phyloP scores from a whole-genome alignment of 1,140 invertebrate species.

The Odontomachus brunneus region DNA sequence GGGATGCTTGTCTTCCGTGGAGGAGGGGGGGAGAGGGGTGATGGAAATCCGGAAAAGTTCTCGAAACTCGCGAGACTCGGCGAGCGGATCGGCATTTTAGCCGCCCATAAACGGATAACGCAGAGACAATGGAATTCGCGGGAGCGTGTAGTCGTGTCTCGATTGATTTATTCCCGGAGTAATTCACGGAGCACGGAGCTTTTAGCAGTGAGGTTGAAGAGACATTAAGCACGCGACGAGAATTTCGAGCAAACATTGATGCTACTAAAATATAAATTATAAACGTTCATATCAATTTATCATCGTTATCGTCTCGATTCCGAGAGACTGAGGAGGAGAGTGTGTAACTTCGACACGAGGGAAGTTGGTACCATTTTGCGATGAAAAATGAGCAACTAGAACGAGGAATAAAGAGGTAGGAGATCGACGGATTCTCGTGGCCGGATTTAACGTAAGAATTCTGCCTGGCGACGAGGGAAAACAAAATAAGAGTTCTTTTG shows the following conservation, averaged over 20 bases:
- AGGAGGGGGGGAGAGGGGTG: no score
- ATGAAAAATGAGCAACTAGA: no score
- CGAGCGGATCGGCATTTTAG: neutral
- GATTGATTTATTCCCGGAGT: slow-evolving; percentile 16
- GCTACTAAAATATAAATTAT: slow-evolving; percentile 9
- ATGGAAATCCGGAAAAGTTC: neutral
- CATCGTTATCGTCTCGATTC: slow-evolving; percentile 9
- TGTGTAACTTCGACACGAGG: no score
- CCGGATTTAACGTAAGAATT: neutral
- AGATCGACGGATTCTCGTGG: neutral
- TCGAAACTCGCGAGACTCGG: no score
- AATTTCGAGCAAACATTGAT: neutral
- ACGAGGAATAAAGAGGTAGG: no score
- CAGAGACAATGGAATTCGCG: neutral
- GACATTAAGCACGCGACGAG: neutral
- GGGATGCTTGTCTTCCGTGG: no score
- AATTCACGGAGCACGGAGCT: neutral
- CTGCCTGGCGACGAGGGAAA: neutral
- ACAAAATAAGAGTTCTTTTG: slow-evolving; percentile 24
- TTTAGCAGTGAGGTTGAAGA: neutral
- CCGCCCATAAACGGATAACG: no score
- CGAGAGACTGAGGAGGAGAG: neutral
- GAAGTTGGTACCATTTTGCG: no score
- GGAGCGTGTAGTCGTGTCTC: neutral
- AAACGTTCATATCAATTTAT: slow-evolving; percentile 4